These are phyloP conservation scores for Drepana falcataria DNA, from an alignment of 2,888 invertebrate genomes.

Conservation along the genomic window DNA sequence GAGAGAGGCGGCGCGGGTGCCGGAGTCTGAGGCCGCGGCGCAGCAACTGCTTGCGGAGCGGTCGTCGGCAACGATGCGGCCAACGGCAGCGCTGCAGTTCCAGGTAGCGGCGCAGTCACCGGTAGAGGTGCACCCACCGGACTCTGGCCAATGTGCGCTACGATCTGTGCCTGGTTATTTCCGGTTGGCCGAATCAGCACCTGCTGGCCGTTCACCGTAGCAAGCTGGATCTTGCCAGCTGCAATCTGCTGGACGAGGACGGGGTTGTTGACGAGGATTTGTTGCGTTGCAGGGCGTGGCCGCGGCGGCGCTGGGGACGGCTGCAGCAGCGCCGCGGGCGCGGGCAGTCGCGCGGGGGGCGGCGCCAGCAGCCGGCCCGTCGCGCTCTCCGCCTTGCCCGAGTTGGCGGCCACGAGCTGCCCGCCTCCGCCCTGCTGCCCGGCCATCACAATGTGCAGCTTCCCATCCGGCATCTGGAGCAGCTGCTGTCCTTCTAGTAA, in stretches of 20 bases:
- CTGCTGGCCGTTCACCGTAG: slow-evolving; percentile 91
- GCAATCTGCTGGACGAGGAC: slow-evolving; percentile 89
- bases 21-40: slow-evolving; percentile 17
- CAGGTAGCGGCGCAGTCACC: slow-evolving; percentile 23
- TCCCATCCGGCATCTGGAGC: slow-evolving; percentile 95
- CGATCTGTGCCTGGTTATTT: slow-evolving; percentile 88
- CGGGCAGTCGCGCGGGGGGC: slow-evolving; percentile 32
- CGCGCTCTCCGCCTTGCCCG: slow-evolving; percentile 25
- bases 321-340: slow-evolving; percentile 24
- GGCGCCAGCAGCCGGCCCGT: slow-evolving; percentile 28
- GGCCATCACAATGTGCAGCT: slow-evolving; percentile 89
- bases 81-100: slow-evolving; percentile 21
- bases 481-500: slow-evolving; percentile 95
- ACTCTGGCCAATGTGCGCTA: slow-evolving; percentile 83
- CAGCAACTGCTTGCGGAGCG: slow-evolving; percentile 9
- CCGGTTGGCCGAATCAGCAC: slow-evolving; percentile 88
- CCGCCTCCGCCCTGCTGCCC: slow-evolving; percentile 77
- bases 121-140: slow-evolving; percentile 42
- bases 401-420: slow-evolving; percentile 58
- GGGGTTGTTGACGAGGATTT: slow-evolving; percentile 88
- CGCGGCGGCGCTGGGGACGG: slow-evolving; percentile 36
- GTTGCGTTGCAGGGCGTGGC: slow-evolving; percentile 70
- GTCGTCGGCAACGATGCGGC: slow-evolving; percentile 27
- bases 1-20: slow-evolving; percentile 42
- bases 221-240: slow-evolving; percentile 89